These are phyloP conservation scores for Gymnocephalus cernua DNA, from an alignment of 2,113 vertebrate species.

Conservation along the genomic window DNA sequence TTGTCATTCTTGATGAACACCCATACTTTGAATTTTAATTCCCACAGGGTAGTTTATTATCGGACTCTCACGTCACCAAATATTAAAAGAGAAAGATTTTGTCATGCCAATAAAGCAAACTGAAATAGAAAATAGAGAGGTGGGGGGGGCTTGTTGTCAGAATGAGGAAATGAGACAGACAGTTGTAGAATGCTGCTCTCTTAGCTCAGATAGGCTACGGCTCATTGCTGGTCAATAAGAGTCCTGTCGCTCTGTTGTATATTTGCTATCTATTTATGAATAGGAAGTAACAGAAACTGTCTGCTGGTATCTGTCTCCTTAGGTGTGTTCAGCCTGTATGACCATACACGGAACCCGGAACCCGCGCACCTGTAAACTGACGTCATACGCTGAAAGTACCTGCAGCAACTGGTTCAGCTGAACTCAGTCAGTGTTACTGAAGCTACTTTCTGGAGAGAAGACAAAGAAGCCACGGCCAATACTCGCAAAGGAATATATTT, in stretches of 20 bases:
- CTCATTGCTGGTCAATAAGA: neutral
- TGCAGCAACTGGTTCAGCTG: conserved; percentile 57
- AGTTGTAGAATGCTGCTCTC: neutral
- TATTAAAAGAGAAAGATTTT: neutral
- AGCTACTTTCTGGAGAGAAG: neutral
- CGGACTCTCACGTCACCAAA: neutral
- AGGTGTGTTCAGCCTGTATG: conserved; percentile 36
- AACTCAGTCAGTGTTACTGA: neutral
- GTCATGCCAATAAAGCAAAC: no score
- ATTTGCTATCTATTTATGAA: neutral
- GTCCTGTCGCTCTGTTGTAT: neutral
- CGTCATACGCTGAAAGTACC: conserved; percentile 79
- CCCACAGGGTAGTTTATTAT: neutral
- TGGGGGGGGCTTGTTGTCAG: neutral
- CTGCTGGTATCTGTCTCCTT: conserved; percentile 6
- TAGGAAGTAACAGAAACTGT: conserved; percentile 34
- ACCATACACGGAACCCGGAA: conserved; percentile 74
- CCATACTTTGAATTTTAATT: neutral
- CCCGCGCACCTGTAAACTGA: conserved; percentile 75
- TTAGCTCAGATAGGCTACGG: neutral
- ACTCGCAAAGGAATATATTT: conserved; percentile 28
- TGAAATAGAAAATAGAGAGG: no score
- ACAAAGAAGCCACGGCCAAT: neutral
- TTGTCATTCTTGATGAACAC: no score
- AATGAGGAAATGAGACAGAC: conserved; percentile 53